phyloP scores from a whole-genome alignment of 1,140 invertebrate species.

The Drosophila takahashii region DNA sequence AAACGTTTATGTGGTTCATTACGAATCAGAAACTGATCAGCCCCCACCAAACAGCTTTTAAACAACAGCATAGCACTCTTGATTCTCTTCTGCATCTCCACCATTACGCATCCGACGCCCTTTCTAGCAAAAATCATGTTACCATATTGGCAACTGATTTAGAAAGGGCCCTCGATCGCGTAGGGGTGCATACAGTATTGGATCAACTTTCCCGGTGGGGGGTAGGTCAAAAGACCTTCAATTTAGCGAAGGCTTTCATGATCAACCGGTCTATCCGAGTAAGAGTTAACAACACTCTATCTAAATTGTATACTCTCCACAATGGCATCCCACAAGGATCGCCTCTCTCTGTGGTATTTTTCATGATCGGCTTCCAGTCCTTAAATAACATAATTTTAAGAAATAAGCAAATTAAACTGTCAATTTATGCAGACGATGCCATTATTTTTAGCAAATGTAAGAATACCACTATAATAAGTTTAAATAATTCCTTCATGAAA shows the following conservation, averaged over 20 bases:
- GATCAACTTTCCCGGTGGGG: slow-evolving; percentile 10
- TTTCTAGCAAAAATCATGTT: slow-evolving; percentile 46
- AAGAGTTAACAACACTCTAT: slow-evolving; percentile 16
- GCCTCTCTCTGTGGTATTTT: slow-evolving; percentile 26
- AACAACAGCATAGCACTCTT: slow-evolving; percentile 22
- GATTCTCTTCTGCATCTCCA: slow-evolving; percentile 38
- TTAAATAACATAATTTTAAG: slow-evolving; percentile 23
- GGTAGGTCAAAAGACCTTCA: slow-evolving; percentile 9
- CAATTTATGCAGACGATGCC: slow-evolving; percentile 24
- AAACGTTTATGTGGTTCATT: slow-evolving; percentile 30
- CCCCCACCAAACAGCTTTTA: slow-evolving; percentile 45
- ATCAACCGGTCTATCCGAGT: slow-evolving; percentile 10
- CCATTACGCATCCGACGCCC: slow-evolving; percentile 23
- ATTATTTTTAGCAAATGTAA: slow-evolving; percentile 28
- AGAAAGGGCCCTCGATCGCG: too few species aligned
- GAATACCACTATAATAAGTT: slow-evolving; percentile 12
- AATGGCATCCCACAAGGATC: slow-evolving; percentile 6
- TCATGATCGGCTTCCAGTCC: slow-evolving; percentile 30
- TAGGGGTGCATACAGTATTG: slow-evolving; percentile 6
- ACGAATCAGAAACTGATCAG: slow-evolving; percentile 33
- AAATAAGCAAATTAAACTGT: slow-evolving; percentile 3
- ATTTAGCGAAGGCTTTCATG: slow-evolving; percentile 8
- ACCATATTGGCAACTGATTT: slow-evolving; percentile 32
- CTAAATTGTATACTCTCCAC: slow-evolving; percentile 8
- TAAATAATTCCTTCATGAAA: slow-evolving; percentile 3